Evolutionary conservation across 2,888 invertebrate genomes (phyloP).

Genomic region (Heliconius aoede): DNA sequence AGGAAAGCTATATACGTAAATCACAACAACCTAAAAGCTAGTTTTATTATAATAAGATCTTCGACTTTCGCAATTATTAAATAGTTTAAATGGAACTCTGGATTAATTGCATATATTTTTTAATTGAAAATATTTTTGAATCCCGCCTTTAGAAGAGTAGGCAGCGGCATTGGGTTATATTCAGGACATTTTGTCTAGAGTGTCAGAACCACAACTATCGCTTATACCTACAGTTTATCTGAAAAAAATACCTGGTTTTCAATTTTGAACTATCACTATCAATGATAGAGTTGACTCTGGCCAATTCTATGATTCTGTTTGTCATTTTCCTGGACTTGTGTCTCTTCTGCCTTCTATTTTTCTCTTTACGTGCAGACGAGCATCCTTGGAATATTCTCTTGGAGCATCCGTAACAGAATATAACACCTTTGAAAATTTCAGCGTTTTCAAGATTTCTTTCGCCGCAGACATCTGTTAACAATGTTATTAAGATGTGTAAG

Average conservation of each 20-base stretch:
- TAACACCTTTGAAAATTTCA: slow-evolving; percentile 71
- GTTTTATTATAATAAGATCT: too few relatives aligned
- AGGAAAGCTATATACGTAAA: too few relatives aligned
- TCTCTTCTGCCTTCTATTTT: slow-evolving; percentile 48
- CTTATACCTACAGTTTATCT: not conserved
- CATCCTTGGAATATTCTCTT: slow-evolving; percentile 71
- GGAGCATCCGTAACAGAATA: slow-evolving; percentile 70
- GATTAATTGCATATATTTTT: too few relatives aligned
- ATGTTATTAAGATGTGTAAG: not conserved
- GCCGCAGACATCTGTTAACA: slow-evolving; percentile 66
- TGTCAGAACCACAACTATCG: not conserved
- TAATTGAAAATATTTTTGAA: too few relatives aligned
- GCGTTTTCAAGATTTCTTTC: slow-evolving; percentile 67
- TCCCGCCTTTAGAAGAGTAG: too few relatives aligned
- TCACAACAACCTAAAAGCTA: too few relatives aligned
- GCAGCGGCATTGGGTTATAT: too few relatives aligned
- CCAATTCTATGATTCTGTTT: slow-evolving; percentile 43
- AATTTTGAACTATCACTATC: slow-evolving; percentile 35
- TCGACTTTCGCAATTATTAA: too few relatives aligned
- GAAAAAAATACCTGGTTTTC: slow-evolving; percentile 32
- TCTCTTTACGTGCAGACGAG: slow-evolving; percentile 59
- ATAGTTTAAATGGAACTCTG: too few relatives aligned
- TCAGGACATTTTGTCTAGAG: not conserved
- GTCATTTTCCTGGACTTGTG: slow-evolving; percentile 19
- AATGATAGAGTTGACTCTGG: slow-evolving; percentile 21